A percentile compares a stretch with the other conserved stretches of the same genome.
These are phyloP conservation scores for Cynocephalus volans DNA, from an alignment of 2,113 vertebrate species.

Conservation along the genomic window DNA sequence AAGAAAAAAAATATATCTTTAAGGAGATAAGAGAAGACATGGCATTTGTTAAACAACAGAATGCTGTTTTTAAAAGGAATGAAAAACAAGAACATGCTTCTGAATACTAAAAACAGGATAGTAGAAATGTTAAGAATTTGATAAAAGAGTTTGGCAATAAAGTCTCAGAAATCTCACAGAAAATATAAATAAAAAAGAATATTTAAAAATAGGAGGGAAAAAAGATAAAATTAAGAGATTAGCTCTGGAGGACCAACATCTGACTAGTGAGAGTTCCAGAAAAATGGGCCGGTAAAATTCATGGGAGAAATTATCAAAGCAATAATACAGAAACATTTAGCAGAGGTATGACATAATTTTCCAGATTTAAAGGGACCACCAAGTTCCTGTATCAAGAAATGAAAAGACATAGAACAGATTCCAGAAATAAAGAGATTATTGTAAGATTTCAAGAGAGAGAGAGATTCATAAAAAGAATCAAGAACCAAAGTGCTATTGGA, in stretches of 20 bases:
- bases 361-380: background rate
- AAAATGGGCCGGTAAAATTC: background rate
- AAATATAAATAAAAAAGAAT: background rate
- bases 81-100: background rate
- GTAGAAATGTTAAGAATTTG: background rate
- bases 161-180: background rate
- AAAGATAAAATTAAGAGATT: background rate
- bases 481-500: background rate
- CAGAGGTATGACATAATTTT: background rate
- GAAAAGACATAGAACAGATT: background rate
- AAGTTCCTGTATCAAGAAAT: background rate
- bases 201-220: background rate
- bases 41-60: background rate
- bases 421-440: background rate
- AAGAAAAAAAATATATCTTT: background rate
- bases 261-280: background rate
- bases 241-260: background rate
- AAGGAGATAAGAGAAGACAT: background rate
- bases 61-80: background rate
- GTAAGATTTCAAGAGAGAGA: background rate
- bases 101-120: conserved; percentile 11
- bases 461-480: background rate
- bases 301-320: background rate
- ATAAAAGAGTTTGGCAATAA: background rate
- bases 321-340: conserved; percentile 7